Conservation (phyloP, 1,140 invertebrate genomes). For the Aradophagus sp. region DNA sequence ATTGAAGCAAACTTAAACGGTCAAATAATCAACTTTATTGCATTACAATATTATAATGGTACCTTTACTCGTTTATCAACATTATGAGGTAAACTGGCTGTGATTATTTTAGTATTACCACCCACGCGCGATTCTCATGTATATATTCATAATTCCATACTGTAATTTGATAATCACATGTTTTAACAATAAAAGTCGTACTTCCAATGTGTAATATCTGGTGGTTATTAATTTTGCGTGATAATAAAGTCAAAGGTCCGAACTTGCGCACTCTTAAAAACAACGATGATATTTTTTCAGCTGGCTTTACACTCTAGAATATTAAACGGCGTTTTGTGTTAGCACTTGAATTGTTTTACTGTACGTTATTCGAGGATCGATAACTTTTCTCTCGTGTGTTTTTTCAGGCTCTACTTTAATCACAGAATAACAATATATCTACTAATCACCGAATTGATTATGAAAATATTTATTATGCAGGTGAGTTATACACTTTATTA, state of each 20-base stretch:
- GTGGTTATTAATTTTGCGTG: conserved; percentile 51
- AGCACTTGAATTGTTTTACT: conserved; percentile 8
- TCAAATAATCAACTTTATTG: conserved; percentile 41
- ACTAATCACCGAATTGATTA: too few species aligned
- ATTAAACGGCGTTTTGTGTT: conserved; percentile 7
- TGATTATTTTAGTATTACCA: conserved; percentile 68
- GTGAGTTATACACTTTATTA: too few species aligned
- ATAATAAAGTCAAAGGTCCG: conserved; percentile 37
- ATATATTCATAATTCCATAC: conserved; percentile 56
- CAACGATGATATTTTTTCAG: conserved; percentile 6
- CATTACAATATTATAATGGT: conserved; percentile 24
- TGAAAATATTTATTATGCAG: too few species aligned
- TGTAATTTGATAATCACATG: conserved; percentile 53
- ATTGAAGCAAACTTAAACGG: conserved; percentile 34
- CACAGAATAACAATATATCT: too few species aligned
- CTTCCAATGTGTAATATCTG: conserved; percentile 52
- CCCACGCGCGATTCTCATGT: conserved; percentile 46
- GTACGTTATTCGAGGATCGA: conserved; percentile 7
- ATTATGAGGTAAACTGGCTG: conserved; percentile 69
- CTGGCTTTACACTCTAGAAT: neutral
- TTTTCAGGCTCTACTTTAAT: too few species aligned
- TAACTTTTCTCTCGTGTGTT: neutral
- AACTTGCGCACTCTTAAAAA: too few species aligned
- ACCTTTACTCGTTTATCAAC: conserved; percentile 56
- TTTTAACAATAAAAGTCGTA: conserved; percentile 50